Conservation (phyloP, 2,888 invertebrate species). For the Drosophila phalerata region DNA sequence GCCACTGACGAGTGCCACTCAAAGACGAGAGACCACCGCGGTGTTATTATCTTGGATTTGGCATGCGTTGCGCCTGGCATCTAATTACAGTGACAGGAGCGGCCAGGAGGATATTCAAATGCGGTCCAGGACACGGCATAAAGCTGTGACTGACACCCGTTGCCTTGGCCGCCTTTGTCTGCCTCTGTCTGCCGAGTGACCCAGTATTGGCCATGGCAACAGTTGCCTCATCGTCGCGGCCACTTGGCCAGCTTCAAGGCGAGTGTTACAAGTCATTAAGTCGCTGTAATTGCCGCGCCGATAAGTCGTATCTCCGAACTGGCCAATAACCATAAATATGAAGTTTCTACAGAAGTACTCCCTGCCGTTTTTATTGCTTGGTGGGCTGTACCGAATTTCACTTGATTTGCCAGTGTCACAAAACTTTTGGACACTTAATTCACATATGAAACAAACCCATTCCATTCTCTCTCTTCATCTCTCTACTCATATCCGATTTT, state of each 20-base stretch:
- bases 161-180: conserved; percentile 49
- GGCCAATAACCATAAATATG: conserved; percentile 74
- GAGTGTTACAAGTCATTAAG: conserved; percentile 79
- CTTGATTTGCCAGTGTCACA: conserved; percentile 73
- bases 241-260: conserved; percentile 27
- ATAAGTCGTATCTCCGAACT: conserved; percentile 53
- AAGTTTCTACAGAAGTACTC: conserved; percentile 25
- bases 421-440: conserved; percentile 53
- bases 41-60: conserved; percentile 77
- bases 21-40: conserved; percentile 69
- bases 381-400: conserved; percentile 40
- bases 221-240: conserved; percentile 20
- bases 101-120: conserved; percentile 61
- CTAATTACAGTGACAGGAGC: conserved; percentile 72
- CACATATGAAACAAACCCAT: conserved; percentile 34
- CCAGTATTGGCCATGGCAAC: conserved; percentile 50
- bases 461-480: conserved; percentile 1
- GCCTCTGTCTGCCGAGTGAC: conserved; percentile 3
- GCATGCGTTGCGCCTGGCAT: conserved; percentile 72
- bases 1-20: conserved; percentile 76
- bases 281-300: conserved; percentile 63
- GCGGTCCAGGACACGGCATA: conserved; percentile 31
- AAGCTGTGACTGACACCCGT: conserved; percentile 75
- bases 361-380: conserved; percentile 69
- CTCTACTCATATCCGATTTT: conserved; percentile 69